phyloP scores from a whole-genome alignment of 1,140 invertebrate species.

The Harlomillsia oculata region DNA sequence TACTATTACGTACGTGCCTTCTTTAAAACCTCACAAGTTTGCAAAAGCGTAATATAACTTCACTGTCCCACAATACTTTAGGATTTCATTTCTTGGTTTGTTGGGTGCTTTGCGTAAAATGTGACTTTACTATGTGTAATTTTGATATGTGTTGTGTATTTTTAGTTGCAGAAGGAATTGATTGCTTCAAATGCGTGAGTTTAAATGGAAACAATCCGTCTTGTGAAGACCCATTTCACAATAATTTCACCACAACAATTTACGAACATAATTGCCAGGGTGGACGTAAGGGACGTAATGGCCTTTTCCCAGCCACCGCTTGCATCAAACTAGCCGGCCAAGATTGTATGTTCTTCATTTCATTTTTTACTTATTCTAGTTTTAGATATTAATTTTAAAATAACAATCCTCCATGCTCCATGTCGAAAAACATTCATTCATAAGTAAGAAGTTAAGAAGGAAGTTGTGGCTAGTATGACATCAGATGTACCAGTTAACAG shows the following conservation, averaged over 20 bases:
- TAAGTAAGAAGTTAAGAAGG: too few relatives aligned
- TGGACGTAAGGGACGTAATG: conserved; percentile 78
- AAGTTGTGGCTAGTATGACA: too few relatives aligned
- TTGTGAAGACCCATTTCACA: conserved; percentile 78
- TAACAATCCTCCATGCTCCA: too few relatives aligned
- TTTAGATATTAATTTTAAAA: background rate
- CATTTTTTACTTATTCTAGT: background rate
- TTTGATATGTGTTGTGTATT: conserved; percentile 3
- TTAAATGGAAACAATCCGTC: conserved; percentile 34
- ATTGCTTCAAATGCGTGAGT: conserved; percentile 35
- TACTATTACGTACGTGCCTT: background rate
- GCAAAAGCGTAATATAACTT: background rate
- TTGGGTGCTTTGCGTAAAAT: background rate
- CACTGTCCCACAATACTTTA: too few relatives aligned
- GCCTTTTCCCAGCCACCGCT: conserved; percentile 89
- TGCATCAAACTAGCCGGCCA: conserved; percentile 85
- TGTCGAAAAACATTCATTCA: too few relatives aligned
- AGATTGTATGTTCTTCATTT: background rate
- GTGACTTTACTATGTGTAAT: background rate
- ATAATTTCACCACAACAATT: conserved; percentile 72
- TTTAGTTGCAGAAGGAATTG: conserved; percentile 30
- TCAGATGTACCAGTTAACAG: too few relatives aligned
- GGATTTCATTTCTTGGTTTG: too few relatives aligned
- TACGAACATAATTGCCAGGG: conserved; percentile 86
- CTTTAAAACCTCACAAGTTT: background rate